Percentiles rank a stretch among this genome's conserved stretches.
Evolutionary conservation across 2,888 invertebrate genomes (phyloP).

Genomic region (Unio delphinus): DNA sequence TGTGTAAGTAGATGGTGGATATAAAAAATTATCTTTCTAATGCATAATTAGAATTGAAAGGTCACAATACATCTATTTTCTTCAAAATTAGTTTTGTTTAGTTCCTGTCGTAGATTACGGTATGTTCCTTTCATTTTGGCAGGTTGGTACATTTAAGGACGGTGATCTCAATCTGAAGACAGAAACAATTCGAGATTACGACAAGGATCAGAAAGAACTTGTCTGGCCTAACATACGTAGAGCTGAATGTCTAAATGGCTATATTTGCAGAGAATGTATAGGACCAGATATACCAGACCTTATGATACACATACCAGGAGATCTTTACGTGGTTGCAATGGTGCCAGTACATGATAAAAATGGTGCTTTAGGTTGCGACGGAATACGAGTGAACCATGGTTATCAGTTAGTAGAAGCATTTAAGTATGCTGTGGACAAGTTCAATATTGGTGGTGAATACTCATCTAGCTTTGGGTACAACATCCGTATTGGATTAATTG

Average conservation of each 20-base stretch:
- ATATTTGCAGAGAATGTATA: slow-evolving; percentile 24
- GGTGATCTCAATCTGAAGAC: slow-evolving; percentile 8
- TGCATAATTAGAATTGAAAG: too few relatives aligned
- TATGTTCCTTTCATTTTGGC: not conserved
- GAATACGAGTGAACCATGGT: not conserved
- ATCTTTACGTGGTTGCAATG: not conserved
- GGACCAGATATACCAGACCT: not conserved
- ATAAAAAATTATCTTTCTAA: too few relatives aligned
- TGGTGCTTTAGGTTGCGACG: not conserved
- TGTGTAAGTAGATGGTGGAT: too few relatives aligned
- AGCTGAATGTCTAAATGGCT: slow-evolving; percentile 15
- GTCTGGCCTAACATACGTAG: slow-evolving; percentile 16
- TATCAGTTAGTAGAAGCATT: not conserved
- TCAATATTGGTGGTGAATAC: not conserved
- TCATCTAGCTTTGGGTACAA: not conserved
- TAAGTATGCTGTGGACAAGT: not conserved
- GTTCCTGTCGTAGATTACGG: too few relatives aligned
- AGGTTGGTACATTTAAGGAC: slow-evolving; percentile 22
- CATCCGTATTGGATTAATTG: not conserved
- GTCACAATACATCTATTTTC: too few relatives aligned
- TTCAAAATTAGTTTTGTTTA: too few relatives aligned
- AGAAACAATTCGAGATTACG: slow-evolving; percentile 16
- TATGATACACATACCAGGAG: not conserved
- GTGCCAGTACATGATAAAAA: not conserved
- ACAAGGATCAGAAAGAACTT: not conserved